Evolutionary conservation across 2,797 vertebrate species (phyloP), one percentile per base, ranked within the genome.

Genomic region (Margarornis squamiger): DNA sequence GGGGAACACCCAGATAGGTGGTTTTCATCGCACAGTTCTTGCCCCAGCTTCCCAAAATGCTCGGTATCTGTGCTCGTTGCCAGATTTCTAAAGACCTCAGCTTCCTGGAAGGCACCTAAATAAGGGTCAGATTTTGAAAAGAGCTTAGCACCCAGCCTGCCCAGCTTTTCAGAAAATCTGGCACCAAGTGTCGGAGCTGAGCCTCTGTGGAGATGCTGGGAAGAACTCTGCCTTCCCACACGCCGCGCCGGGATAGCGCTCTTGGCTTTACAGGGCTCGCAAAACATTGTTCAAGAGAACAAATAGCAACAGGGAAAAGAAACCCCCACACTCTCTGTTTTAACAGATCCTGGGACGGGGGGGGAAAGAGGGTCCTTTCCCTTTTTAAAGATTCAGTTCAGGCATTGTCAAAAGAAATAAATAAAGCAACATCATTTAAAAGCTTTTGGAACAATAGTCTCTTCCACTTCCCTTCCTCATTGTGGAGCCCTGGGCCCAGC

Each of bases 401-500:
- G 90, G 88, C 88, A 46, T 87, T 95, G 95, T 96, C 83, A 32
- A 77, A 88, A 92, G 94, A 92, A 96, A 94, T 92, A 96, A 93
- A 94, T 87, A 95, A 95, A 95, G 95, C 94, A 77, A 68, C 93
- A 79, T 95, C 52, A n/a, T 95, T 96, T 95, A 85, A 96, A 96
- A 95, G 96, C 94, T 84, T 85, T 93, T 10, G 83, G 95, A 95
- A 97, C 95, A 97, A 97, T 95, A 74, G 96, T 96, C 95, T 95
- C 88, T 94, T 94, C 94, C 94, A 96, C 96, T 96, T 96, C 96
- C 95, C 94, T 91, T 92, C 52, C 91, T 97, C 94, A 85, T 95
- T 96, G 96, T 86, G 12, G 92, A 94, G 91, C 82, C 80, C 92
- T 71, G 96, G 94, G 94, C 96, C 90, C 90, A 75, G 95, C 96